Conservation (phyloP, 2,888 invertebrate genomes). For the Eupsilia transversa region DNA sequence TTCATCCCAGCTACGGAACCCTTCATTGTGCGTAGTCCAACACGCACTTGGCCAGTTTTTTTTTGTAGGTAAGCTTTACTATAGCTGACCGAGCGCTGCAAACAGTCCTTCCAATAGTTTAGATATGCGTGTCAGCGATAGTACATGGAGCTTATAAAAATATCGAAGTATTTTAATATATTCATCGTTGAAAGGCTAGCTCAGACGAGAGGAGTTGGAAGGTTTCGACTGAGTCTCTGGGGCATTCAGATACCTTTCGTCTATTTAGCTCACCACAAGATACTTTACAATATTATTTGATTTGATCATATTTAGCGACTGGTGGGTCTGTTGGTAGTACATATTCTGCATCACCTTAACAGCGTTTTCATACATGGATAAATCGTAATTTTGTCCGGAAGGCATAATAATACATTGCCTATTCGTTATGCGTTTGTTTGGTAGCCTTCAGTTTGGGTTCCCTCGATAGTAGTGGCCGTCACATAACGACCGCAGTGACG, state of each 20-base stretch:
- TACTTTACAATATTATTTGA: background rate
- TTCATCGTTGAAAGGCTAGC: conserved; percentile 1
- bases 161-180: no score
- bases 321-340: background rate
- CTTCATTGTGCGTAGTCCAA: no score
- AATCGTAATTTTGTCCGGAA: background rate
- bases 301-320: background rate
- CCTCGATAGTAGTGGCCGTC: background rate
- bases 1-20: no score
- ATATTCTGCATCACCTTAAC: background rate
- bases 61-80: no score
- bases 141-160: background rate
- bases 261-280: background rate
- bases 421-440: background rate
- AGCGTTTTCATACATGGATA: background rate
- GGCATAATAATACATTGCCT: background rate
- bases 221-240: conserved; percentile 19
- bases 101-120: no score
- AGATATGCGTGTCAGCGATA: no score
- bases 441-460: background rate
- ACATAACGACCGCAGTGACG: background rate
- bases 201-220: conserved; percentile 18
- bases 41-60: no score
- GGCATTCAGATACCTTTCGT: conserved; percentile 1
- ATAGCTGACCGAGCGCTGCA: no score